phyloP scores from a whole-genome alignment of 2,888 invertebrate species.

The Eudasyphora cyanicolor region DNA sequence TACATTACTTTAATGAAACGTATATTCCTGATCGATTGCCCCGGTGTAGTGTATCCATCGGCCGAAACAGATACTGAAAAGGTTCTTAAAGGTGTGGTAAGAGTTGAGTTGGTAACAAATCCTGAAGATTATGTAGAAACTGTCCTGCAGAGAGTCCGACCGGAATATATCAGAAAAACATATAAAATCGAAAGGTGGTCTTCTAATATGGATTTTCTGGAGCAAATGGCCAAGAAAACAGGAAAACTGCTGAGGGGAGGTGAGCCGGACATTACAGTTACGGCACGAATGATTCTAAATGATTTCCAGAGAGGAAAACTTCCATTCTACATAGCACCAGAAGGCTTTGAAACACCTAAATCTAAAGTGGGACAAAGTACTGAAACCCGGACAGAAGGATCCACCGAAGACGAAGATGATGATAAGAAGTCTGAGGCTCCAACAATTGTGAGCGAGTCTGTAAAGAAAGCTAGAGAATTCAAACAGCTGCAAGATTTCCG shows the following conservation, averaged over 20 bases:
- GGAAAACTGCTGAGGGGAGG: conserved; percentile 97
- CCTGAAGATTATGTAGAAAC: conserved; percentile 97
- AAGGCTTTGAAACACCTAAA: conserved; percentile 88
- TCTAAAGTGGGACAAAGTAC: conserved; percentile 76
- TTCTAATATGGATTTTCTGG: conserved; percentile 92
- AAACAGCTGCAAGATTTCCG: conserved; percentile 88
- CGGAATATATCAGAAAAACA: conserved; percentile 93
- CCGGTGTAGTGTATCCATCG: conserved; percentile 98
- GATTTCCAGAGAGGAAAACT: conserved; percentile 99
- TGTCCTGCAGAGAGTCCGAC: conserved; percentile 92
- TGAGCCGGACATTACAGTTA: conserved; percentile 95
- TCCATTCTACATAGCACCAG: conserved; percentile 95
- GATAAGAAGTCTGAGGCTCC: conserved; percentile 75
- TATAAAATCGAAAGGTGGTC: conserved; percentile 93
- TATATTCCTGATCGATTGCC: conserved; percentile 99
- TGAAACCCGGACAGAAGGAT: conserved; percentile 27
- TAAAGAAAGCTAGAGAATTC: conserved; percentile 80
- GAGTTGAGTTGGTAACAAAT: conserved; percentile 95
- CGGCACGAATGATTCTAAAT: conserved; percentile 96
- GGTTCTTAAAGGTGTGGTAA: conserved; percentile 97
- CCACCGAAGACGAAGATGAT: conserved; percentile 70
- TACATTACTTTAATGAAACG: conserved; percentile 98
- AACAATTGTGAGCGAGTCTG: conserved; percentile 79
- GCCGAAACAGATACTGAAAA: conserved; percentile 97
- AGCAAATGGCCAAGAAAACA: conserved; percentile 90